A percentile compares a stretch with the other conserved stretches of the same genome.
These are phyloP conservation scores for Triops longicaudatus DNA, from an alignment of 1,140 invertebrate genomes.

Conservation along the genomic window DNA sequence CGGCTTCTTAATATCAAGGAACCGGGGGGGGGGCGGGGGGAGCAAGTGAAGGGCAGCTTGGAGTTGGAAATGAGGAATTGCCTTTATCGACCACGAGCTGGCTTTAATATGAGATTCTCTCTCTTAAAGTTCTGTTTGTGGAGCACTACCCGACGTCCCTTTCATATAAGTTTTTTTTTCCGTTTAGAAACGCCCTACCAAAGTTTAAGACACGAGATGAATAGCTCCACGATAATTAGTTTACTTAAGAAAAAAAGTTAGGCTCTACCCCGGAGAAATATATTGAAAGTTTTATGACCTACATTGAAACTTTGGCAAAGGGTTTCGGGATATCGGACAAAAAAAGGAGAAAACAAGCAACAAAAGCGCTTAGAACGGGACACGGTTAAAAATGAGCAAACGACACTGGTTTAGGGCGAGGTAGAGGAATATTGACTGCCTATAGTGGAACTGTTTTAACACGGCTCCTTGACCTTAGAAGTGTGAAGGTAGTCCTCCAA, in stretches of 20 bases:
- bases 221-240: slow-evolving; percentile 7
- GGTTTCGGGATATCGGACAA: background rate
- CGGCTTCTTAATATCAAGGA: slow-evolving; percentile 2
- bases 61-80: slow-evolving; percentile 11
- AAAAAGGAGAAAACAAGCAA: background rate
- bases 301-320: too few relatives aligned
- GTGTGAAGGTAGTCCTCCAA: background rate
- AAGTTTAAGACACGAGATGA: background rate
- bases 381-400: background rate
- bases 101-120: background rate
- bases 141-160: background rate
- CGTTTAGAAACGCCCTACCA: background rate
- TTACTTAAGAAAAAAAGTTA: background rate
- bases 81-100: slow-evolving; percentile 10
- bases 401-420: background rate
- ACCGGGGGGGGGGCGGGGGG: background rate
- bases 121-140: background rate
- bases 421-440: background rate
- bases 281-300: too few relatives aligned
- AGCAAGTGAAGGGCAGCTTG: slow-evolving; percentile 1
- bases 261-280: too few relatives aligned
- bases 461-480: background rate
- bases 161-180: background rate
- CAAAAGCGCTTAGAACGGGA: background rate
- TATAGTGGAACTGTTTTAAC: background rate